phyloP scores from a whole-genome alignment of 2,113 vertebrate genomes.

The Lipotes vexillifer region DNA sequence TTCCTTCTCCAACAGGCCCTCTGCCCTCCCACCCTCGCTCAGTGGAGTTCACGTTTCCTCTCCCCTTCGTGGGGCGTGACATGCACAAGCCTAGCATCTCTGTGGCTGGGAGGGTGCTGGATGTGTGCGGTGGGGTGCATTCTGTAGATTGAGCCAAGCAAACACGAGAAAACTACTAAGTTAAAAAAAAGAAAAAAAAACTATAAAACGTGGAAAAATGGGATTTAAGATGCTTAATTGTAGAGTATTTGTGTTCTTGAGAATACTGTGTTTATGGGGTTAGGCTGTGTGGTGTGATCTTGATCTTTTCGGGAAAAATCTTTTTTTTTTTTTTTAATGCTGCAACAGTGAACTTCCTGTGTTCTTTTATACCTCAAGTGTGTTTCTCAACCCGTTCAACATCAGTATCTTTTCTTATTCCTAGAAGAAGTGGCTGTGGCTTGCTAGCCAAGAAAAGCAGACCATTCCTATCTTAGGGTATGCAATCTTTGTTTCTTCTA shows the following conservation, averaged over 20 bases:
- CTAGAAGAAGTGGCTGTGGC: slow-evolving; percentile 70
- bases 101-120: neutral
- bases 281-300: slow-evolving; percentile 62
- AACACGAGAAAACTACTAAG: slow-evolving; percentile 67
- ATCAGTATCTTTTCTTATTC: slow-evolving; percentile 67
- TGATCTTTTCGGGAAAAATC: neutral
- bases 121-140: slow-evolving; percentile 67
- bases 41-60: slow-evolving; percentile 63
- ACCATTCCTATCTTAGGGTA: slow-evolving; percentile 65
- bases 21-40: slow-evolving; percentile 48
- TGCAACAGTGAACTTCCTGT: slow-evolving; percentile 82
- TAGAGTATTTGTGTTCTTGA: slow-evolving; percentile 77
- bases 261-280: slow-evolving; percentile 71
- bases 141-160: slow-evolving; percentile 80
- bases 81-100: slow-evolving; percentile 72
- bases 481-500: slow-evolving; percentile 23
- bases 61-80: slow-evolving; percentile 15
- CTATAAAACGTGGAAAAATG: slow-evolving; percentile 34
- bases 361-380: slow-evolving; percentile 82
- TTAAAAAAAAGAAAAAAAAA: slow-evolving; percentile 27
- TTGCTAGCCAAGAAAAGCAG: slow-evolving; percentile 69
- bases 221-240: slow-evolving; percentile 63
- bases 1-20: slow-evolving; percentile 42
- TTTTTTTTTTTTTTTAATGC: slow-evolving; percentile 66
- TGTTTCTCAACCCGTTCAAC: slow-evolving; percentile 74